Evolutionary conservation across 2,113 vertebrate species (phyloP), one percentile per base, ranked within the genome.

Genomic region (Stomatorhinus ivindoensis): DNA sequence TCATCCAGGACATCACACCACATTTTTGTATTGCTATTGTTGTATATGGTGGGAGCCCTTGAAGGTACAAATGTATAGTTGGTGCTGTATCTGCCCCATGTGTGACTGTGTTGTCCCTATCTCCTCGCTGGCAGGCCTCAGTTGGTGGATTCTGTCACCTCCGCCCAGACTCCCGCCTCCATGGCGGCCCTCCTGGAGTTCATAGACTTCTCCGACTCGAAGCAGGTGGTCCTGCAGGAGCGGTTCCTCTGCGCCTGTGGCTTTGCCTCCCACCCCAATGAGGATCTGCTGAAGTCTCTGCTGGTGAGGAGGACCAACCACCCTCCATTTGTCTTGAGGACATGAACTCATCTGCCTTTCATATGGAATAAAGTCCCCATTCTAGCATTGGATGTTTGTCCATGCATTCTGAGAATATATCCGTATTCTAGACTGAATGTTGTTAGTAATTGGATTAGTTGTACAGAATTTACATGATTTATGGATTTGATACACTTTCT

Each of bases 161-260:
- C 97, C 0, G 96, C 98, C 86, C 98, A 99, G 94, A 99, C 98
- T 0, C 65, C 94, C n/a, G 96, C 94, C 69, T 97, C 98, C 0
- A 92, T 99, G 87, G 95, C 97, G 19, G 98, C 98, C 1, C 88
- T 99, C 31, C 92, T 99, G 91, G 94, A 97, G 69, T 98, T 98
- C 91, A 93, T 99, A 87, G 97, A 99, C 95, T 99, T 99, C 92
- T 97, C 96, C 21, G 97, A 99, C 73, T 90, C 93, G 88, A 96
- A 95, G 51, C 94, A 94, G 65, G 87, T 94, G 31, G 21, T 96
- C 53, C 95, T 99, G 80, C 98, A 99, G 93, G 98, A 99, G 90
- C 94, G 98, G 44, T 99, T 99, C 91, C 97, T 99, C 13, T 99
- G 99, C 11, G 98, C 98, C 61, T 98, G 97, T 90, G 98, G 97